A percentile compares a stretch with the other conserved stretches of the same genome.
These are phyloP conservation scores for Petrocephalus zakoni DNA, from an alignment of 2,113 vertebrate species.

Conservation along the genomic window DNA sequence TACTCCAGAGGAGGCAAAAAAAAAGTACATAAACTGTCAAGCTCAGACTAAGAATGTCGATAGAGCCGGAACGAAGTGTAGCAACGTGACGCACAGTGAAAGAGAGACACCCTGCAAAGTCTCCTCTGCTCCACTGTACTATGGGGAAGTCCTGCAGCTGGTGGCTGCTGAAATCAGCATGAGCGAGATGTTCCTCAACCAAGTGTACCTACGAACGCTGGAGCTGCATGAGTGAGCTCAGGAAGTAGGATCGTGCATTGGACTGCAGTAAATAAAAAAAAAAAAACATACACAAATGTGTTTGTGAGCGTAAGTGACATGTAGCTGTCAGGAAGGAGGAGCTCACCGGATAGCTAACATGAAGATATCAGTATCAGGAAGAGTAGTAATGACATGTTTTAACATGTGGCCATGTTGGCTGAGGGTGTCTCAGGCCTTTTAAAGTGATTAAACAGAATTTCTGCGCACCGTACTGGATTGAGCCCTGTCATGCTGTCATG, in stretches of 20 bases:
- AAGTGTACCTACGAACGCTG: not conserved
- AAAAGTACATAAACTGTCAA: not conserved
- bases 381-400: not conserved
- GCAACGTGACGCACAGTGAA: not conserved
- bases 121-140: not conserved
- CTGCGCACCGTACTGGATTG: conserved; percentile 3
- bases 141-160: not conserved
- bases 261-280: not conserved
- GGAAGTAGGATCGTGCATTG: not conserved
- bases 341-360: not conserved
- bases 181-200: not conserved
- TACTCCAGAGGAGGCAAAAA: not conserved
- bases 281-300: not conserved
- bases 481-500: conserved; percentile 25
- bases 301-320: not conserved
- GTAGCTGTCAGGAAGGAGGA: not conserved
- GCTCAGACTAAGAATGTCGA: not conserved
- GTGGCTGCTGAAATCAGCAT: not conserved
- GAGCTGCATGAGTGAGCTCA: not conserved
- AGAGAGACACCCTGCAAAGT: not conserved
- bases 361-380: not conserved
- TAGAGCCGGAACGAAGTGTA: not conserved
- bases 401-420: conserved; percentile 15
- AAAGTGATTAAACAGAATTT: conserved; percentile 21
- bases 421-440: conserved; percentile 27